Evolutionary conservation across 2,797 vertebrate species (phyloP).

Genomic region (Acipenser transmontanus): DNA sequence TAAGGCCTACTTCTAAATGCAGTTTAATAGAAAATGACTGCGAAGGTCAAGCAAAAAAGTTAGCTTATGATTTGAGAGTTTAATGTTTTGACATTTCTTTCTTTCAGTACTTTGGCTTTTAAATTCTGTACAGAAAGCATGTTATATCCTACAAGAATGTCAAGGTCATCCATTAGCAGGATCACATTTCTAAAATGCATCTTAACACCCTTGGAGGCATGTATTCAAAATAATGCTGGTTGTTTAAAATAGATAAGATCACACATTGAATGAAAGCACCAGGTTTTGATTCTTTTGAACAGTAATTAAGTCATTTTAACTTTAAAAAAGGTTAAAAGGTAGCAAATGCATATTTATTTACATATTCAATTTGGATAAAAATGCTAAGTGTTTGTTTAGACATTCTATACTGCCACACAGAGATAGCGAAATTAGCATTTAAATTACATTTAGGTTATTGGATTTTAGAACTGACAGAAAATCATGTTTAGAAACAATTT

Average conservation of each 20-base stretch:
- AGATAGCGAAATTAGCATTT: constrained; percentile 3
- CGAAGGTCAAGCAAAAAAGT: constrained; percentile 49
- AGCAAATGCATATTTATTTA: background rate
- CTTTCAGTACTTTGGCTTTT: constrained; percentile 40
- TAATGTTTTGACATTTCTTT: constrained; percentile 61
- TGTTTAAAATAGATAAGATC: constrained; percentile 49
- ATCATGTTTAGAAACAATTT: background rate
- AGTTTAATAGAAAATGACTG: constrained; percentile 11
- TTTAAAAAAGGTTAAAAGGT: background rate
- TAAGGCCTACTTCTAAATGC: background rate
- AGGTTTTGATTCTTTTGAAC: background rate
- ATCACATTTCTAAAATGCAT: constrained; percentile 50
- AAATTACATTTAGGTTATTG: background rate
- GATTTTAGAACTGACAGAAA: constrained; percentile 4
- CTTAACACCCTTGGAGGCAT: constrained; percentile 45
- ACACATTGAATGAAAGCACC: constrained; percentile 40
- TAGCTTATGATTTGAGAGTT: constrained; percentile 50
- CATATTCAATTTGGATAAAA: too few species aligned
- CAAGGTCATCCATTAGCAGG: constrained; percentile 57
- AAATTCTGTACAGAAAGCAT: constrained; percentile 46
- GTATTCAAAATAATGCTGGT: constrained; percentile 51
- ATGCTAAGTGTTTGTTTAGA: background rate
- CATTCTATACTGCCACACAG: background rate
- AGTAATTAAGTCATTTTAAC: too few species aligned
- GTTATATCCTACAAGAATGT: constrained; percentile 54